Percentiles rank a stretch among this genome's conserved stretches.
Evolutionary conservation across 2,113 vertebrate genomes (phyloP).

Genomic region (Egretta garzetta): DNA sequence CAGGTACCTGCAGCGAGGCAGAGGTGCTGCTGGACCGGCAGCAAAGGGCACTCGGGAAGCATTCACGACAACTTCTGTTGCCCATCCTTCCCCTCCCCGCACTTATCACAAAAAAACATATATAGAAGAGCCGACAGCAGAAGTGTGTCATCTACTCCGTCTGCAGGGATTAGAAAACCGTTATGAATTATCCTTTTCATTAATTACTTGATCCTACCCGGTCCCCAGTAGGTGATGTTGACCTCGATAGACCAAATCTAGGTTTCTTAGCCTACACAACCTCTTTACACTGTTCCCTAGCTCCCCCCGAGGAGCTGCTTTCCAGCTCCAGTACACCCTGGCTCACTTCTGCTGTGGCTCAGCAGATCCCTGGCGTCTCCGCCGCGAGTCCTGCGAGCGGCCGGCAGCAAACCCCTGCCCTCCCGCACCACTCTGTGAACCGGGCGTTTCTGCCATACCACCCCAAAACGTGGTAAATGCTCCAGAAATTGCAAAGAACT

Average conservation of each 20-base stretch:
- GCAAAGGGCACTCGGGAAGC: not conserved
- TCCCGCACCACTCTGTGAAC: fast-evolving
- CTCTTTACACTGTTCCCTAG: not conserved
- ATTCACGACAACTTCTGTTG: not conserved
- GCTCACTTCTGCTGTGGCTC: not conserved
- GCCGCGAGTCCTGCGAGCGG: not conserved
- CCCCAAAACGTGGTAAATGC: not conserved
- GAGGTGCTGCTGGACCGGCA: not conserved
- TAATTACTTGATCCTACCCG: conserved; percentile 55
- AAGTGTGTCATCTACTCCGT: conserved; percentile 7
- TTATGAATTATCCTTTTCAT: conserved; percentile 46
- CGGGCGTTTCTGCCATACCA: not conserved
- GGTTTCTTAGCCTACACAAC: not conserved
- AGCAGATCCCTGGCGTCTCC: not conserved
- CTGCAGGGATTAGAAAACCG: conserved; percentile 33
- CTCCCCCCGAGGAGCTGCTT: not conserved
- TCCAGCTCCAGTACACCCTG: not conserved
- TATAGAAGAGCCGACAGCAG: not conserved
- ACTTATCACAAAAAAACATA: not conserved
- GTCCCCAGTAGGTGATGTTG: conserved; percentile 5
- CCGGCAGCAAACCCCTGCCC: not conserved
- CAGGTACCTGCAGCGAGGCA: not conserved
- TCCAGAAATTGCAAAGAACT: not conserved
- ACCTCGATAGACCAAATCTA: conserved; percentile 21
- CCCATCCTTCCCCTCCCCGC: not conserved